These are phyloP conservation scores for Venturia canescens DNA, from an alignment of 1,140 invertebrate genomes.

Conservation along the genomic window DNA sequence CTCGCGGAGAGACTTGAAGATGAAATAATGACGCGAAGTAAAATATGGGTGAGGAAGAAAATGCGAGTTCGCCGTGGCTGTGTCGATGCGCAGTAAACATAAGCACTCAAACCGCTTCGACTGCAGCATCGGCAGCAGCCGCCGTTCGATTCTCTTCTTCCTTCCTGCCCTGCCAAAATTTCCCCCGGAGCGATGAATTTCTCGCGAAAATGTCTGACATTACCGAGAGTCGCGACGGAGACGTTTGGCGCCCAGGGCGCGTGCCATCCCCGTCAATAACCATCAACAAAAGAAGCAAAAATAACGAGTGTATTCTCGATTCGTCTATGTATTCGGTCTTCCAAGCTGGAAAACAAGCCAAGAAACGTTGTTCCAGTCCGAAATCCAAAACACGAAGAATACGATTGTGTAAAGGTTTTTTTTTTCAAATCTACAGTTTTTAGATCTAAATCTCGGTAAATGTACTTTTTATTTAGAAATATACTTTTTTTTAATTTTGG, in stretches of 20 bases:
- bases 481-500: too few relatives aligned
- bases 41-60: conserved; percentile 17
- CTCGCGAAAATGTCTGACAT: conserved; percentile 51
- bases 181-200: conserved; percentile 37
- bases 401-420: too few relatives aligned
- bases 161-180: background rate
- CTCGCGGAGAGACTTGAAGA: background rate
- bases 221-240: conserved; percentile 41
- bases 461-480: too few relatives aligned
- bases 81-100: conserved; percentile 12
- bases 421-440: too few relatives aligned
- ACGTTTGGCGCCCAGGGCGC: conserved; percentile 55
- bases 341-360: background rate
- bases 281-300: background rate
- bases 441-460: too few relatives aligned
- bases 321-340: background rate
- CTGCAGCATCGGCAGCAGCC: background rate
- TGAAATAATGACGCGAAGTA: conserved; percentile 36
- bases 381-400: background rate
- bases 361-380: background rate
- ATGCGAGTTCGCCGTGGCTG: background rate
- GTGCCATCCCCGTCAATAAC: conserved; percentile 48
- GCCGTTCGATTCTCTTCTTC: background rate
- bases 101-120: conserved; percentile 1
- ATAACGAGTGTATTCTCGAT: background rate